These are phyloP conservation scores for Cosmorhoe ocellata DNA, from an alignment of 2,888 invertebrate genomes.

Conservation along the genomic window DNA sequence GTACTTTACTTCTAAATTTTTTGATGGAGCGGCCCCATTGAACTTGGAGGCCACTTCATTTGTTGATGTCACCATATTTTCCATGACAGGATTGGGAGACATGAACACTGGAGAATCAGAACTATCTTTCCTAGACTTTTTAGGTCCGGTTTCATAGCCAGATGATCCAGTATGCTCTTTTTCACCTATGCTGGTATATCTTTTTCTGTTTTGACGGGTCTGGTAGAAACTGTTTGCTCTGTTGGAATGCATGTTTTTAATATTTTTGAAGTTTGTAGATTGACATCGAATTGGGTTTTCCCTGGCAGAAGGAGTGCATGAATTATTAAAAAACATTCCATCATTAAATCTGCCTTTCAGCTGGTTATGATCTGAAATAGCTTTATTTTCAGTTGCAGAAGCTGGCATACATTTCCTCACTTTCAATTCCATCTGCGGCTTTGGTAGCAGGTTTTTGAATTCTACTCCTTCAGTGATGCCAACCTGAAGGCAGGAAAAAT, in stretches of 20 bases:
- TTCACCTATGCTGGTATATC: conserved; percentile 59
- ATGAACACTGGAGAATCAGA: conserved; percentile 48
- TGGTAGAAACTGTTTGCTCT: conserved; percentile 45
- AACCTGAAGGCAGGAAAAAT: conserved; percentile 83
- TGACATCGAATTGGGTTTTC: conserved; percentile 53
- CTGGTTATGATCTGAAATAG: conserved; percentile 49
- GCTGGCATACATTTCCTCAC: conserved; percentile 59
- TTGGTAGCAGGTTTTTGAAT: conserved; percentile 75
- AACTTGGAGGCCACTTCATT: conserved; percentile 65
- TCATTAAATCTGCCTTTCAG: conserved; percentile 68
- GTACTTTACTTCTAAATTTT: conserved; percentile 66
- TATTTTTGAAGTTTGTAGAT: conserved; percentile 44
- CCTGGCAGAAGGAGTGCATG: conserved; percentile 51
- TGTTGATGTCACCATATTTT: conserved; percentile 72
- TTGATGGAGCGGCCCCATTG: conserved; percentile 56
- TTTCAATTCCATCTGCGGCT: conserved; percentile 69
- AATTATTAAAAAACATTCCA: conserved; percentile 64
- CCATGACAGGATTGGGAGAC: conserved; percentile 65
- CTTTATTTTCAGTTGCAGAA: conserved; percentile 52
- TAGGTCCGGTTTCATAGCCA: conserved; percentile 65
- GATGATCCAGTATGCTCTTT: conserved; percentile 63
- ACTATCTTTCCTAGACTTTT: conserved; percentile 51
- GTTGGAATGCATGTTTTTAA: conserved; percentile 37
- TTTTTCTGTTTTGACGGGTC: conserved; percentile 47
- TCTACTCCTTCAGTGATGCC: conserved; percentile 81